A percentile compares a stretch with the other conserved stretches of the same genome.
These are phyloP conservation scores for Virgularia gustaviana DNA, from an alignment of 92 coral and sea anemone genomes.

Conservation along the genomic window DNA sequence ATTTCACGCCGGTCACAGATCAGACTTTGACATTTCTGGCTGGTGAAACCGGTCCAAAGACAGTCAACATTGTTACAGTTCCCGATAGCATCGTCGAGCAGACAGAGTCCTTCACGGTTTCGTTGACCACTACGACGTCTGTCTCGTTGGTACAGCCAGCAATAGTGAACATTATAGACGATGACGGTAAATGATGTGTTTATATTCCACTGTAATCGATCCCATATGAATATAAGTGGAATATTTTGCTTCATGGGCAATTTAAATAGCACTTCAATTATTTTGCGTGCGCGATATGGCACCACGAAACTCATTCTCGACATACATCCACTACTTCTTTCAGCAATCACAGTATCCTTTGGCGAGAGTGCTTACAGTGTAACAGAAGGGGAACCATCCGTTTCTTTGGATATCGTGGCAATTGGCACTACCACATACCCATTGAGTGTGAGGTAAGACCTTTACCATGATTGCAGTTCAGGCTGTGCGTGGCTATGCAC, in stretches of 20 bases:
- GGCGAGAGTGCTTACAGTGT: background rate
- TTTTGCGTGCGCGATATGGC: too few species aligned
- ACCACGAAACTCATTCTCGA: too few species aligned
- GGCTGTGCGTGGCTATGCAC: too few species aligned
- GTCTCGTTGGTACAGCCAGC: constrained; percentile 12
- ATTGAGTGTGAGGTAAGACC: constrained; percentile 27
- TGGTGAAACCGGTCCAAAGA: constrained; percentile 27
- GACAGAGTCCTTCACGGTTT: constrained; percentile 23
- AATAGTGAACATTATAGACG: constrained; percentile 22
- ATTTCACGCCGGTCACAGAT: background rate
- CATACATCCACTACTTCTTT: background rate
- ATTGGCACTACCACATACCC: constrained; percentile 1
- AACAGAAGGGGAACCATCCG: constrained; percentile 1
- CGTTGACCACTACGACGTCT: constrained; percentile 5
- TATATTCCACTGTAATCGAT: too few species aligned
- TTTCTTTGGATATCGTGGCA: constrained; percentile 5
- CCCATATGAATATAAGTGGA: too few species aligned
- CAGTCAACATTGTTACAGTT: constrained; percentile 4
- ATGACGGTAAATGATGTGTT: constrained; percentile 33
- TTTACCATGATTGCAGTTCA: too few species aligned
- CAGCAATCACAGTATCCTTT: constrained; percentile 15
- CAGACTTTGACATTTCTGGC: background rate
- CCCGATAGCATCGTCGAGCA: constrained; percentile 30
- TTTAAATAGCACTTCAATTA: too few species aligned
- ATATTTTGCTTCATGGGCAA: too few species aligned